Evolutionary conservation across 2,797 vertebrate genomes (phyloP), one percentile per base, ranked within the genome.

Genomic region (Catamblyrhynchus diadema): DNA sequence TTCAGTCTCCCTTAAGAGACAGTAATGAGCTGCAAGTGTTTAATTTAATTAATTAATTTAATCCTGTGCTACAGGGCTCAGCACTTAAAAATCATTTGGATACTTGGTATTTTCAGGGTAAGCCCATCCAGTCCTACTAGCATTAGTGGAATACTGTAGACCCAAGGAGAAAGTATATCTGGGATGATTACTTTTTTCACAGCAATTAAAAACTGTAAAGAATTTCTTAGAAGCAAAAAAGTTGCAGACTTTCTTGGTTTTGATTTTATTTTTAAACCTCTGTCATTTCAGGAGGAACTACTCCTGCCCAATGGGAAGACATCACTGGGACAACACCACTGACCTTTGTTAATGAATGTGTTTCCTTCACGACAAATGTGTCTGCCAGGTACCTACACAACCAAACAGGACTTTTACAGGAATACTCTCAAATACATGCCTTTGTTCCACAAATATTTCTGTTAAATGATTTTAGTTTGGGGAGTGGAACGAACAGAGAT

Each of bases 291-390:
- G 99, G 99, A 97, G 99, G 99, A 96, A 99, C 99, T 32, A 99
- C 99, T 3, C 99, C 99, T 53, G 99, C 99, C 42, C 99, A 99
- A 32, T 99, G 99, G 99, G 99, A 99, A 95, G 99, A 99, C 94
- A 99, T 99, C 93, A 99, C 99, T 27, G 99, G 99, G 95, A 99
- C 99, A 48, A 99, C 99, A 13, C 99, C 99, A 0, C 97, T 99
- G 96, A 99, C 99, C 2, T 99, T 99, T 82, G 98, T 99, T 95
- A 99, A 99, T 84, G 99, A 99, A 96, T 99, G 99, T 39, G 99
- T 99, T 90, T 99, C 99, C 94, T 99, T 99, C 96, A 99, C 99
- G 19, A 99, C 99, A 64, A 99, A 99, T 7, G 99, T 99, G 78
- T 99, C 99, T 83, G 99, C 99, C 85, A 99, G 99, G 99, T 99